phyloP scores from a whole-genome alignment of 2,797 vertebrate genomes.

The Anguilla marmorata region DNA sequence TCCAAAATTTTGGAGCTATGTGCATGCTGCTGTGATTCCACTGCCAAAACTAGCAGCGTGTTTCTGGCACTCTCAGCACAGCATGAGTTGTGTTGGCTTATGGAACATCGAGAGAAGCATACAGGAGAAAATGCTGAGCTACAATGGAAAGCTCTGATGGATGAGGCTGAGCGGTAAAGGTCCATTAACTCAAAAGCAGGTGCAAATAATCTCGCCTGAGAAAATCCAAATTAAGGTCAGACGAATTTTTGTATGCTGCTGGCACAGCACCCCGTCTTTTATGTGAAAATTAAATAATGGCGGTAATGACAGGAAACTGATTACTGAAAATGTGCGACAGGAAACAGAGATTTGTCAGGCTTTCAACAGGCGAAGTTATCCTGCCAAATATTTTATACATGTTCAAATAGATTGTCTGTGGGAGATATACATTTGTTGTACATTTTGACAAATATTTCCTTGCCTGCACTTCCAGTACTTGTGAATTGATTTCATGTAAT shows the following conservation, averaged over 20 bases:
- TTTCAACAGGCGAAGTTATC: neutral
- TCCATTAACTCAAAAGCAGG: neutral
- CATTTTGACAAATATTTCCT: neutral
- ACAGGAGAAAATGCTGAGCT: neutral
- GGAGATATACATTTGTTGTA: neutral
- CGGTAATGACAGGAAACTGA: neutral
- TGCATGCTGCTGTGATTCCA: neutral
- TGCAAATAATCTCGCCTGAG: neutral
- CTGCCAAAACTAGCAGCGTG: neutral
- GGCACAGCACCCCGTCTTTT: neutral
- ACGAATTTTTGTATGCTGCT: neutral
- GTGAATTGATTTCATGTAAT: neutral
- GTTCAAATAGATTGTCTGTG: neutral
- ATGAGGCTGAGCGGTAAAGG: neutral
- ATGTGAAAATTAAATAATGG: constrained; percentile 2
- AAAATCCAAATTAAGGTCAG: neutral
- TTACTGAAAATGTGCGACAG: neutral
- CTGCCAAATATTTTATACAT: neutral
- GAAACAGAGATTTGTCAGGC: neutral
- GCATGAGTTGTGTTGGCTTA: neutral
- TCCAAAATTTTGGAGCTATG: too few relatives aligned
- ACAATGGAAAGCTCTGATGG: neutral
- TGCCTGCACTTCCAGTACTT: neutral
- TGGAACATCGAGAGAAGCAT: neutral
- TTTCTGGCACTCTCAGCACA: neutral